A percentile compares a stretch with the other conserved stretches of the same genome.
phyloP scores from a whole-genome alignment of 2,113 vertebrate species.

The Indri indri region DNA sequence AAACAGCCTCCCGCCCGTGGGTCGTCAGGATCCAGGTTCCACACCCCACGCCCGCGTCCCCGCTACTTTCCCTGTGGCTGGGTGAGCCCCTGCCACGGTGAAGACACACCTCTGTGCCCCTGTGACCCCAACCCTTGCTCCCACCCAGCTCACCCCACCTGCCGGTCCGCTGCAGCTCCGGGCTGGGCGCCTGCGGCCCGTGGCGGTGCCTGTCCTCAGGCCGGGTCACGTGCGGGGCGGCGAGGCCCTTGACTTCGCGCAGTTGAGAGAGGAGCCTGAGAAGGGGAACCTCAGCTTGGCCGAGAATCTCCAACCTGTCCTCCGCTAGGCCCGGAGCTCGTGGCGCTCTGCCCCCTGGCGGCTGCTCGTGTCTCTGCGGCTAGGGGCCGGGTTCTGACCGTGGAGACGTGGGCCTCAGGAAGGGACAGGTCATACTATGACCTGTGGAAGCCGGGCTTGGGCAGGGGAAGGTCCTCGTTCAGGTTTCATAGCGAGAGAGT shows the following conservation, averaged over 20 bases:
- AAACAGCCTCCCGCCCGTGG: slow-evolving; percentile 82
- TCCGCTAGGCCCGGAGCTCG: fast-evolving
- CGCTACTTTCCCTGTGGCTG: not conserved
- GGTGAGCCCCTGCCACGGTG: not conserved
- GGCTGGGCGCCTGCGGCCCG: not conserved
- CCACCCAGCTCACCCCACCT: slow-evolving; percentile 74
- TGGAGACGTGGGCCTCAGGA: not conserved
- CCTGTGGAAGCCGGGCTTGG: not conserved
- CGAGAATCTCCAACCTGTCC: not conserved
- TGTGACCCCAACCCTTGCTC: not conserved
- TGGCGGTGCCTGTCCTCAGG: slow-evolving; percentile 43
- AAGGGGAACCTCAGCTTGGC: not conserved
- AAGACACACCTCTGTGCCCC: not conserved
- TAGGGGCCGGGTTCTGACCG: not conserved
- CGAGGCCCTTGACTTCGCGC: not conserved
- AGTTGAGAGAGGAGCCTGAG: slow-evolving; percentile 61
- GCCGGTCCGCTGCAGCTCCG: slow-evolving; percentile 84
- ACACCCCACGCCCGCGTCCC: not conserved
- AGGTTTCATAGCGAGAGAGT: not conserved
- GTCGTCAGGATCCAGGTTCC: slow-evolving; percentile 29
- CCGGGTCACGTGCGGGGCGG: not conserved
- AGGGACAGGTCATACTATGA: not conserved
- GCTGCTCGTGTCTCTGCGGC: not conserved
- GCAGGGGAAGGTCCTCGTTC: not conserved
- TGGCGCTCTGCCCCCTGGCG: slow-evolving; percentile 42